Base-by-base conservation (phyloP, 2,888 invertebrate genomes). In the Dinocampus coccinellae region DNA sequence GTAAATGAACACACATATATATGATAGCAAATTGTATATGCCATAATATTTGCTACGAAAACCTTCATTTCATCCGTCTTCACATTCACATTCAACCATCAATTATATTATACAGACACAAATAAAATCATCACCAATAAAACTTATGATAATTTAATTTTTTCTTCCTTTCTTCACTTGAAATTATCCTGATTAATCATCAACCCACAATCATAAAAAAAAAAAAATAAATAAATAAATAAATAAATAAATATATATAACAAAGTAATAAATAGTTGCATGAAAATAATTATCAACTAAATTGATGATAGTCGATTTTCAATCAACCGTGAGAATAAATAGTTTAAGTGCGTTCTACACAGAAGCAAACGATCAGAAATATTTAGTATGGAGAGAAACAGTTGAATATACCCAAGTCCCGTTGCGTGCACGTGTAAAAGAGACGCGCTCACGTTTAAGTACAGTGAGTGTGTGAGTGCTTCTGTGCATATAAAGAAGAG, bases 1-100 rank as follows among this genome's bases (percentile, higher is more conserved):
- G 3, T 29, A 7, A 29, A 29, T 76, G 77, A 70, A 76, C 76
- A 79, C 80, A 81, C 81, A 80, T 83, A 79, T 81, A 81, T 82
- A 82, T 80, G 80, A 80, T 80, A 82, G 74, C 58, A 76, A 71
- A 75, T n/a, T 29, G 29, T 29, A 7, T 29, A 7, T 29, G 60
- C 60, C 52, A 47, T 42, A 52, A 52, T 29, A 4, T 3, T 29
- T 29, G 7, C 29, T 29, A 7, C 7, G 7, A 29, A 29, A 29
- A 20, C 13, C 16, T 22, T 58, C 39, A 39, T 58, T 20, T 58
- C 20, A 26, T 67, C 67, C 58, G 58, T 58, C 67, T 42, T 29
- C 63, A 16, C 29, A 53, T 53, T 20, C 52, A 53, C 52, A 29
- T 29, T 29, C 29, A 29, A 29, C 29, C 7, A 29, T 7, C 7